Evolutionary conservation across 1,140 invertebrate genomes (phyloP).

Genomic region (Neelides sp.): DNA sequence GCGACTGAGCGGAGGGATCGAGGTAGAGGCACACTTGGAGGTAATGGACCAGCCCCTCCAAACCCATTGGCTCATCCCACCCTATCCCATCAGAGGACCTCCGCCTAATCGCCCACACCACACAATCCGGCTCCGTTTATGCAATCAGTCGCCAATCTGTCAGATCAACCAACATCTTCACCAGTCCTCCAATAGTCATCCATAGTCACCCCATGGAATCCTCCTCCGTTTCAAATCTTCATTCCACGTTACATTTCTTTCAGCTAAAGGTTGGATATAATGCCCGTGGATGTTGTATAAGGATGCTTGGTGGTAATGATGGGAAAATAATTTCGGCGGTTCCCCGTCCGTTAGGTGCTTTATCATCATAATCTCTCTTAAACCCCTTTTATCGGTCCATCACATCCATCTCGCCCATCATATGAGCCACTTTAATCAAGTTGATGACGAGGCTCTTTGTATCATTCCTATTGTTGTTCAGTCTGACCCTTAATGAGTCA

Average conservation of each 20-base stretch:
- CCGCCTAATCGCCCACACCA: slow-evolving; percentile 14
- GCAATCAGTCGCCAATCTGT: slow-evolving; percentile 1
- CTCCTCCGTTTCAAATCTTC: background rate
- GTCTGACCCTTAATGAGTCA: too few relatives aligned
- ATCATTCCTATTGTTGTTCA: too few relatives aligned
- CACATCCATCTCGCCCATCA: too few relatives aligned
- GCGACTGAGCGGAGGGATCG: background rate
- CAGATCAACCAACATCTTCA: slow-evolving; percentile 11
- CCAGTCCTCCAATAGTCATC: background rate
- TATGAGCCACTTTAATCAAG: too few relatives aligned
- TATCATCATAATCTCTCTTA: too few relatives aligned
- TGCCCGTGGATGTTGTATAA: background rate
- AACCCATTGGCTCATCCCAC: slow-evolving; percentile 6
- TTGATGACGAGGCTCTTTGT: too few relatives aligned
- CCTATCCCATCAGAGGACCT: slow-evolving; percentile 13
- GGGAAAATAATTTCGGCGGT: too few relatives aligned
- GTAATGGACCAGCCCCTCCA: slow-evolving; percentile 1
- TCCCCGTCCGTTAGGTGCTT: too few relatives aligned
- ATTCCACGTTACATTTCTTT: background rate
- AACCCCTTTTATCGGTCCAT: too few relatives aligned
- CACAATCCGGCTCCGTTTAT: too few relatives aligned
- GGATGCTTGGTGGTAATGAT: slow-evolving; percentile 3
- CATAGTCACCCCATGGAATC: background rate
- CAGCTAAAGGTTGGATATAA: too few relatives aligned
- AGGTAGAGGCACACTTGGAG: background rate